Conservation (phyloP, 1,140 invertebrate species). For the Eciton burchellii region DNA sequence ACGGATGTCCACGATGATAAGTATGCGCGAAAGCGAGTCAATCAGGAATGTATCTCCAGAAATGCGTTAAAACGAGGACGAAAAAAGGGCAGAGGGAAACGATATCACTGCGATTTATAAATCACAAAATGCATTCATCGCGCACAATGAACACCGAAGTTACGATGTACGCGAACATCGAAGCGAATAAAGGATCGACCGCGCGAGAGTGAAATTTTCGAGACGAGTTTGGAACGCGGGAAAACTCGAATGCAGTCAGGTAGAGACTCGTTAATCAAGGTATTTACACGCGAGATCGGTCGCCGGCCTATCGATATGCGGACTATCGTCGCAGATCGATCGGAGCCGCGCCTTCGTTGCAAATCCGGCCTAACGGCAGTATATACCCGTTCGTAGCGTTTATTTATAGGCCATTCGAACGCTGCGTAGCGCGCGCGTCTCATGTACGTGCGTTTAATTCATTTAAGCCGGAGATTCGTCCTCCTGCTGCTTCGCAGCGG, state of each 20-base stretch:
- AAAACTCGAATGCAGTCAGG: conserved; percentile 41
- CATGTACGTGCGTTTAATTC: conserved; percentile 74
- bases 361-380: conserved; percentile 74
- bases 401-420: conserved; percentile 79
- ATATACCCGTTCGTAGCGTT: conserved; percentile 62
- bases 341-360: conserved; percentile 74
- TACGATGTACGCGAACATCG: too few relatives aligned
- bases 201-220: conserved; percentile 50
- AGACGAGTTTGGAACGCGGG: conserved; percentile 14
- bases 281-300: conserved; percentile 79
- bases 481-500: conserved; percentile 46
- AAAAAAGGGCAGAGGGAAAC: too few relatives aligned
- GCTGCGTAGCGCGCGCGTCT: conserved; percentile 65
- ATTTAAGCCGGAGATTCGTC: conserved; percentile 64
- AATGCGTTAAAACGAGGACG: too few relatives aligned
- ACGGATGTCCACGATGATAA: too few relatives aligned
- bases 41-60: too few relatives aligned
- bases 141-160: too few relatives aligned
- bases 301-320: conserved; percentile 72
- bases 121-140: too few relatives aligned
- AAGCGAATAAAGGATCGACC: too few relatives aligned
- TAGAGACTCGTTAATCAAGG: conserved; percentile 78
- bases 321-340: conserved; percentile 69
- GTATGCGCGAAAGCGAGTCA: too few relatives aligned
- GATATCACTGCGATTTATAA: too few relatives aligned